Base-by-base conservation (phyloP, 2,797 vertebrate genomes). In the Cephalopachus bancanus region DNA sequence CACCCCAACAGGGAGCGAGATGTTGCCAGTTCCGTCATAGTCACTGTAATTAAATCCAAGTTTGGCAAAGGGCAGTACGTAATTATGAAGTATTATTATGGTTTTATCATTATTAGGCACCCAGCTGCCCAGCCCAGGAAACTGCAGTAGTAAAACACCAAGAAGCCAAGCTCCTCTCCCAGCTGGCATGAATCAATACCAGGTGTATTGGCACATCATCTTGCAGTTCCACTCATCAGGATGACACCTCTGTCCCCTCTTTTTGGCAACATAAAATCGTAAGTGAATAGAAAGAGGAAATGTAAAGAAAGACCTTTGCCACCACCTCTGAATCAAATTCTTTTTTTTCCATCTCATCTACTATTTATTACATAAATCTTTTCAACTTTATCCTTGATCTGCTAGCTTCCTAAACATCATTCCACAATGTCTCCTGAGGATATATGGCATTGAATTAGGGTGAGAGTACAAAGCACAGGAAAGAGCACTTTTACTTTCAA, bases 51-150 rank as follows among this genome's bases (percentile, higher is more conserved):
- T 97, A 98, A 98, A 97, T 96, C 92, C 90, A 93, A 95, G 92
- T 97, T 93, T 98, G 97, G 97, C 96, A 98, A 94, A 97, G 85
- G 94, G 85, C 83, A 92, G 74, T 89, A 78, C 53, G 0, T 98
- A 97, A 97, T 98, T 97, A 98, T 96, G 96, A 97, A 97, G 93
- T 94, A 97, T 96, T 97, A 97, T 96, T 97, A 97, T 96, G 90
- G 95, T 93, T 98, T 97, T 98, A 97, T 97, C 96, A 98, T 97
- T 98, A 98, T 96, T 97, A 94, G 90, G 92, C 87, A 95, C 93
- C 93, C 96, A 97, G 94, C 97, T 96, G 96, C 97, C 98, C 97
- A 95, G 89, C 95, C 95, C 92, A 97, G 95, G 83, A 98, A 98
- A 96, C 95, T 97, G 97, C 96, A 97, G 89, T 94, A 96, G 96